Evolutionary conservation across 2,113 vertebrate genomes (phyloP), one percentile per base, ranked within the genome.

Genomic region (Crypturellus undulatus): DNA sequence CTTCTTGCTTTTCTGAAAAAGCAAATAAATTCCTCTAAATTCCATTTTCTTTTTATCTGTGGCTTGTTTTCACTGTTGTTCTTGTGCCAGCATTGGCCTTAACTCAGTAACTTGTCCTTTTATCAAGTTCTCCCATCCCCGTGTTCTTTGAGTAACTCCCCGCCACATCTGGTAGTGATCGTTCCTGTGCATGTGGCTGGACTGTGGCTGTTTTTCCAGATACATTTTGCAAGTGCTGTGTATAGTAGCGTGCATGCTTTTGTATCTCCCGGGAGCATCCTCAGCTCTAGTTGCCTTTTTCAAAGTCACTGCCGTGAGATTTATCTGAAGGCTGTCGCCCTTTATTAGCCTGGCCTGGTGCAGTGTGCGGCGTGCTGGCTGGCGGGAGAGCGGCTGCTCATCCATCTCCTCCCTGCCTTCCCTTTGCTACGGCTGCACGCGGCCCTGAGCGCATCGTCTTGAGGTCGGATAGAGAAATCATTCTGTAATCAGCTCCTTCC

Each of bases 391-490:
- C 0, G 0, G 25, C 69, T 72, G 30, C 9, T 3, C 6, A 16
- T 75, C 51, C 3, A 0, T 47, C 52, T 83, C 34, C 28, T 65
- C 28, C 43, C 26, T 59, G 54, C 28, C 34, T 25, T 79, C 19
- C 25, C 58, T 28, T 10, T 0, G 1, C 63, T 87, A 34, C 63
- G 42, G 21, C 51, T 58, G 32, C 4, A 3, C 7, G 30, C 76
- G 22, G 45, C 81, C 62, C 20, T 32, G 43, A 49, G 49, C 34
- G 9, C 1, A 1, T 64, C 47, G 36, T 19, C 0, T 0, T 32
- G 67, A 18, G 43, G 24, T 76, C 20, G 2, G 2, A 34, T 43
- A 11, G 40, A 49, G 51, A 30, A 6, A 54, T 24, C 0, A 5
- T 71, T 62, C 32, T 21, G 18, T 79, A 8, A 34, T 72, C 63